Conservation (phyloP, 1,140 invertebrate genomes). For the Manduca sexta region DNA sequence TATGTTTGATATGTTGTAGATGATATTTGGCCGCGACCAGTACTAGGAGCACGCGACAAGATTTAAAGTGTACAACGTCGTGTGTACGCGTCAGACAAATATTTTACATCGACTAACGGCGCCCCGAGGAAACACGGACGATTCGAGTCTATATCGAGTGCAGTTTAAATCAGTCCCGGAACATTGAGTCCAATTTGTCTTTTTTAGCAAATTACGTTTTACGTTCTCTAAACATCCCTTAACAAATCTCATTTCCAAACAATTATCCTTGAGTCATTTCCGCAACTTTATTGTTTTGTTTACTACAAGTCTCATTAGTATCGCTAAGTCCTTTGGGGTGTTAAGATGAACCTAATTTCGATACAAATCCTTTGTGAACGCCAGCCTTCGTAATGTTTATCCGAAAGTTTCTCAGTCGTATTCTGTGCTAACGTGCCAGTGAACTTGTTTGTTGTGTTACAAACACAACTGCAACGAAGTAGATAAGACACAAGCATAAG, state of each 20-base stretch:
- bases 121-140: slow-evolving; percentile 23
- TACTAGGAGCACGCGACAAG: slow-evolving; percentile 50
- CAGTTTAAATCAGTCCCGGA: slow-evolving; percentile 11
- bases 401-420: slow-evolving; percentile 18
- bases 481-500: slow-evolving; percentile 37
- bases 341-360: too few relatives aligned
- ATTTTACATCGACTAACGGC: slow-evolving; percentile 45
- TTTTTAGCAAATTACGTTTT: too few relatives aligned
- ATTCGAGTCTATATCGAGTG: slow-evolving; percentile 8
- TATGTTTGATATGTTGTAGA: neutral
- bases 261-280: too few relatives aligned
- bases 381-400: slow-evolving; percentile 12
- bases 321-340: too few relatives aligned
- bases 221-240: too few relatives aligned
- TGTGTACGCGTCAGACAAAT: slow-evolving; percentile 40
- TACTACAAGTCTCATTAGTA: too few relatives aligned
- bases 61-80: slow-evolving; percentile 40
- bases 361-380: too few relatives aligned
- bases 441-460: slow-evolving; percentile 42
- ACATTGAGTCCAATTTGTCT: too few relatives aligned
- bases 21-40: slow-evolving; percentile 11
- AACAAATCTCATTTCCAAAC: too few relatives aligned
- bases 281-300: too few relatives aligned
- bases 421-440: slow-evolving; percentile 29
- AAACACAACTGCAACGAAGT: slow-evolving; percentile 36